These are phyloP conservation scores for Gari tellinella DNA, from an alignment of 2,888 invertebrate species.

Conservation along the genomic window DNA sequence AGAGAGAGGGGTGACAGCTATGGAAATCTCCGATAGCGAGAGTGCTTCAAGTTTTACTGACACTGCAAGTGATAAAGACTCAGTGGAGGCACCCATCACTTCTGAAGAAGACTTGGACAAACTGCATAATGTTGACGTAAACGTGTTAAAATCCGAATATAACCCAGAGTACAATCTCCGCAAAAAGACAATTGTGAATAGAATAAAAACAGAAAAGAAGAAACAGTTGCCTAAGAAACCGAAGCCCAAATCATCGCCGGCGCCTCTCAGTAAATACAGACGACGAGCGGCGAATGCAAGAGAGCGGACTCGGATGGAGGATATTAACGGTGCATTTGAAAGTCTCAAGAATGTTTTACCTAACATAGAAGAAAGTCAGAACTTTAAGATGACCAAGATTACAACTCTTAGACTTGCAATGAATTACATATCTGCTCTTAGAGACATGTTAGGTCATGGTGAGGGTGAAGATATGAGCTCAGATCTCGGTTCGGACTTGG, in stretches of 20 bases:
- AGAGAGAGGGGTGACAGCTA: no score
- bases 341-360: constrained; percentile 92
- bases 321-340: constrained; percentile 95
- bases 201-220: constrained; percentile 85
- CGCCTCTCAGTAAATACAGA: constrained; percentile 93
- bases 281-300: constrained; percentile 95
- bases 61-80: no score
- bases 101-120: constrained; percentile 40
- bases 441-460: constrained; percentile 72
- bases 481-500: constrained; percentile 56
- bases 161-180: constrained; percentile 88
- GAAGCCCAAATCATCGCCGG: constrained; percentile 86
- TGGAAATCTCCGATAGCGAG: no score
- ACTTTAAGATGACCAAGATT: constrained; percentile 90
- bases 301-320: constrained; percentile 94
- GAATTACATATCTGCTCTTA: constrained; percentile 92
- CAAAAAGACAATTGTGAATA: constrained; percentile 88
- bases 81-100: no score
- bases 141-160: constrained; percentile 47
- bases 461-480: constrained; percentile 31
- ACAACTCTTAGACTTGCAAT: constrained; percentile 94
- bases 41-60: no score
- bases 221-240: constrained; percentile 80
- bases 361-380: constrained; percentile 71
- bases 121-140: constrained; percentile 44